These are phyloP conservation scores for Colletes latitarsis DNA, from an alignment of 1,140 invertebrate genomes.

Conservation along the genomic window DNA sequence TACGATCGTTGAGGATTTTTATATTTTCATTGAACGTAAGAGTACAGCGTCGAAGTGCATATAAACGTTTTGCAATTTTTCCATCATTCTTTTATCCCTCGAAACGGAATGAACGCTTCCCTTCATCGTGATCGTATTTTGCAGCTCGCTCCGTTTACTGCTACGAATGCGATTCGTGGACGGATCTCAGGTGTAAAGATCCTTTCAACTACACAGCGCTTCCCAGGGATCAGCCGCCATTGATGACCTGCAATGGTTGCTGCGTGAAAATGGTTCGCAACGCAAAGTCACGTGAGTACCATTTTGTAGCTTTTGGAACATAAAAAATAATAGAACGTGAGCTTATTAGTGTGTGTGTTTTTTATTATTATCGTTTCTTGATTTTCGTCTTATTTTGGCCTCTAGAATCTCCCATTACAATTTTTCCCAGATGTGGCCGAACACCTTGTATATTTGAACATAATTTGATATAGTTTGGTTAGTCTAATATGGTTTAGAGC, in stretches of 20 bases:
- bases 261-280: constrained; percentile 97
- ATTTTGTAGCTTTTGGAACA: not conserved
- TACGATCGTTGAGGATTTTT: not conserved
- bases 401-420: too few species aligned
- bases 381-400: too few species aligned
- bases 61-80: not conserved
- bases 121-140: constrained; percentile 38
- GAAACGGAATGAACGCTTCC: rapidly evolving
- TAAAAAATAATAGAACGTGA: not conserved
- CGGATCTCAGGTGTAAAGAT: constrained; percentile 93
- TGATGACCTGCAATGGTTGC: constrained; percentile 94
- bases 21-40: not conserved
- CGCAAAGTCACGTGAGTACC: constrained; percentile 91
- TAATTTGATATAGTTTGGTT: too few species aligned
- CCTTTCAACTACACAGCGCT: constrained; percentile 95
- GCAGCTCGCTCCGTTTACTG: constrained; percentile 93
- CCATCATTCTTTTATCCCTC: not conserved
- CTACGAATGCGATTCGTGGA: constrained; percentile 96
- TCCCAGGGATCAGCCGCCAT: constrained; percentile 90
- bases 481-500: too few species aligned
- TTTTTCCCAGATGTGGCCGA: too few species aligned
- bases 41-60: not conserved
- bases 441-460: too few species aligned
- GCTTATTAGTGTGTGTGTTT: too few species aligned
- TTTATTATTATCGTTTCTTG: too few species aligned